These are phyloP conservation scores for Stigmatopora argus DNA, from an alignment of 2,113 vertebrate genomes.

Conservation along the genomic window DNA sequence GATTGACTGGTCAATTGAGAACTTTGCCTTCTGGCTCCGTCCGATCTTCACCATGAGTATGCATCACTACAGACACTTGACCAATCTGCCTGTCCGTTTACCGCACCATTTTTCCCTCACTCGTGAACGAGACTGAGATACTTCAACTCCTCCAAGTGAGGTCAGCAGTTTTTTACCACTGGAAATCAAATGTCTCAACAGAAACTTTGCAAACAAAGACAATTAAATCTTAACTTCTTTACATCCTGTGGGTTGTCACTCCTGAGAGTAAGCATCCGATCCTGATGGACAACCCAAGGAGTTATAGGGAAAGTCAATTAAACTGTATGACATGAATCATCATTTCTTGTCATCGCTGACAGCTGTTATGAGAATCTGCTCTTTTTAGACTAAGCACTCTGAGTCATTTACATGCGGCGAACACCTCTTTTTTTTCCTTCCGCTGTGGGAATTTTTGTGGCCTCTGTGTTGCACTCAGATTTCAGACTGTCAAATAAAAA, in stretches of 20 bases:
- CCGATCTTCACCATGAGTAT: too few relatives aligned
- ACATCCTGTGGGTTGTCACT: background rate
- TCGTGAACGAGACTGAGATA: too few relatives aligned
- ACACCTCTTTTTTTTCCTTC: constrained; percentile 4
- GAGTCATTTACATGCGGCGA: background rate
- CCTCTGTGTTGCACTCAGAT: constrained; percentile 1
- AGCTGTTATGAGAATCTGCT: background rate
- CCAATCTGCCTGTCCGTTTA: too few relatives aligned
- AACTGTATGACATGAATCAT: constrained; percentile 2
- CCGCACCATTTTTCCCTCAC: too few relatives aligned
- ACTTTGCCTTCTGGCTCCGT: too few relatives aligned
- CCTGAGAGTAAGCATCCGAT: background rate
- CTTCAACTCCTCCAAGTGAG: background rate
- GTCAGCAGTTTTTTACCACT: background rate
- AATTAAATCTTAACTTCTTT: background rate
- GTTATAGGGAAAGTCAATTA: background rate
- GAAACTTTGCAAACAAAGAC: constrained; percentile 1
- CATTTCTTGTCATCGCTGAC: constrained; percentile 1
- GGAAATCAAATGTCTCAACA: constrained; percentile 2
- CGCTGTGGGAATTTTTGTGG: constrained; percentile 11
- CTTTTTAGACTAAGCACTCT: background rate
- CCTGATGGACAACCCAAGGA: background rate
- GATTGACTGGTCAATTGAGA: too few relatives aligned
- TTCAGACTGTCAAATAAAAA: constrained; percentile 7
- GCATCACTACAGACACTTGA: too few relatives aligned